Evolutionary conservation across 2,113 vertebrate genomes (phyloP), one percentile per base, ranked within the genome.

Genomic region (Butorides virescens): DNA sequence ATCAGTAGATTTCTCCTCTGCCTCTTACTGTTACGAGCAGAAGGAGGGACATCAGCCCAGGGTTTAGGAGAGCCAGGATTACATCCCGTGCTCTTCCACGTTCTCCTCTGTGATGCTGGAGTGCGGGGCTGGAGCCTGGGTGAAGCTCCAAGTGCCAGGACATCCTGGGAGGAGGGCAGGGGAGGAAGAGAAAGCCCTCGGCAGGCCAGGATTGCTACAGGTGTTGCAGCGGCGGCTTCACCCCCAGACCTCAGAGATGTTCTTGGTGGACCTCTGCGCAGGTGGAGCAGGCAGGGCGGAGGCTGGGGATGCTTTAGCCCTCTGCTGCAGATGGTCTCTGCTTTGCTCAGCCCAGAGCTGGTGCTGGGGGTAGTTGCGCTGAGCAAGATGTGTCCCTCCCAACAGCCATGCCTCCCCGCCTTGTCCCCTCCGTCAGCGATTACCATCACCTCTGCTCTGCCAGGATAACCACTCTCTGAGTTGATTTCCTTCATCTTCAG

Each of bases 1-100:
- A 88, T 92, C 88, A 78, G 92, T 36, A 59, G 92, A 56, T 91
- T 93, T 95, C 83, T 92, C 76, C 52, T n/a, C 70, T 16, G 83
- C 36, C 67, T 90, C 71, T 62, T 74, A 53, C 19, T 79, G 20
- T 89, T 70, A 19, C 0, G 8, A 74, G 72, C 50, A 88, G 83
- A 85, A 76, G 86, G 61, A 86, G 49, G 70, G 23, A 86, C 42
- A 86, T 5, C 25, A 94, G 30, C 52, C 56, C 5, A 0, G 44
- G 49, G 10, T 68, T 78, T 75, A n/a, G 46, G 44, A 86, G 39
- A 91, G 52, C 46, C 42, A 58, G 65, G 34, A 16, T 93, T 74
- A 20, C 0, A 5, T n/a, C 30, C 34, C 1, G 2, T 74, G 37
- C 15, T 80, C 61, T 59, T 79, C 50, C 29, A 53, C 1, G 0